phyloP scores from a whole-genome alignment of 2,797 vertebrate species.

The Meda fulgida region DNA sequence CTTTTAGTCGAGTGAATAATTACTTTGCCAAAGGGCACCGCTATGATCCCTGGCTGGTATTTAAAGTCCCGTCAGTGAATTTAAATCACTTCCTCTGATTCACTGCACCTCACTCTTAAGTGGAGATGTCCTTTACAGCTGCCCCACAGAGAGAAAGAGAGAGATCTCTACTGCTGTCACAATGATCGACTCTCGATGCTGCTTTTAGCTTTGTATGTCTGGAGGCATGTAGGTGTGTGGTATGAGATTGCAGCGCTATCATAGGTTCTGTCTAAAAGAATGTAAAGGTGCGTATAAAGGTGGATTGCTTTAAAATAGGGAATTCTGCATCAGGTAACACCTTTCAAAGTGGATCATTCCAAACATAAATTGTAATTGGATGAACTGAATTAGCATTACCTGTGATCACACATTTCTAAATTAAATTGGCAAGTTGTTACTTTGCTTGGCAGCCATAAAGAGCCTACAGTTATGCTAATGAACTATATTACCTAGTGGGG shows the following conservation, averaged over 20 bases:
- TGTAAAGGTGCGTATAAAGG: neutral
- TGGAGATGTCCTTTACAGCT: conserved; percentile 71
- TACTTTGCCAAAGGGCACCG: conserved; percentile 79
- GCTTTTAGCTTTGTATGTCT: conserved; percentile 50
- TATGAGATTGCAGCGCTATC: conserved; percentile 43
- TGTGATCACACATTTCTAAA: neutral
- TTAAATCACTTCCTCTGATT: conserved; percentile 74
- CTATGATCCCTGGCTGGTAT: conserved; percentile 78
- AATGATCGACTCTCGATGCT: conserved; percentile 30
- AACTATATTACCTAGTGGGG: neutral
- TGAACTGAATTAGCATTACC: neutral
- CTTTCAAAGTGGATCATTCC: neutral
- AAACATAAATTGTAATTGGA: neutral
- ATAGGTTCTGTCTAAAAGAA: conserved; percentile 47
- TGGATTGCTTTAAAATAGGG: conserved; percentile 1
- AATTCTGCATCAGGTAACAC: neutral
- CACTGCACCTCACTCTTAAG: conserved; percentile 69
- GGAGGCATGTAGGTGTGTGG: conserved; percentile 33
- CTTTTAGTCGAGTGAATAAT: conserved; percentile 78
- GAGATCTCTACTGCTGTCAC: conserved; percentile 44
- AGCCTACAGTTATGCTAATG: neutral
- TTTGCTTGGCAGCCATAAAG: neutral
- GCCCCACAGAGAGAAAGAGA: conserved; percentile 65
- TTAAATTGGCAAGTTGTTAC: neutral
- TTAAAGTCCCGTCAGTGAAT: conserved; percentile 80